Evolutionary conservation across 2,797 vertebrate genomes (phyloP), one percentile per base, ranked within the genome.

Genomic region (Amblyopsis hoosieri): DNA sequence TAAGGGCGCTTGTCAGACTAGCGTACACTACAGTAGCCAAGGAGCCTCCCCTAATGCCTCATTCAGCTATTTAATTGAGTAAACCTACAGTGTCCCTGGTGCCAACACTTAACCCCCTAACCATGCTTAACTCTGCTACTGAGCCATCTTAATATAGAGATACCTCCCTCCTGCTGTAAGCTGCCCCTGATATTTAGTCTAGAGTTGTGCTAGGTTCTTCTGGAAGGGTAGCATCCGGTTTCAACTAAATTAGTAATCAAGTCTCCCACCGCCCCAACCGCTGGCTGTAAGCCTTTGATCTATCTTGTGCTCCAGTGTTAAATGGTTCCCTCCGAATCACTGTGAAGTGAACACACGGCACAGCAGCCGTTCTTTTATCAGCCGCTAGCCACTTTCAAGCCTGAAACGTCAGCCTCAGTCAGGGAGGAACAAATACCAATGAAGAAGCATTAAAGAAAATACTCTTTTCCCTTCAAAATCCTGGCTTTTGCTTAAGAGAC

Each of bases 171-270:
- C 68, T 57, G 53, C 60, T 66, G 42, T 17, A 61, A 57, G 14
- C 68, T 52, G 64, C 62, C 58, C 66, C 64, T 59, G 54, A 70
- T 75, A 71, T 67, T 76, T 78, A 69, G 52, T 71, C 61, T 60
- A 17, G 42, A 72, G 63, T 71, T 82, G 68, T 80, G 83, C 82
- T 64, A 61, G 71, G 66, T 23, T 12, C 65, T 69, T 60, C 60
- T 2, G 1, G 33, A 59, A 33, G 57, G 57, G 57, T 59, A 60
- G 75, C 76, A 79, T 89, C 81, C 69, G 49, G 72, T 89, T 83
- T 82, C 64, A 79, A 78, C 82, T 87, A 74, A 84, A 87, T 85
- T 66, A 82, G 83, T 85, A 84, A 88, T 81, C 74, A 81, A 80
- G 71, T 77, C 74, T 79, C 65, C 73, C 68, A 33, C 53, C 62